These are phyloP conservation scores for Platichthys flesus DNA, from an alignment of 2,113 vertebrate species.

Conservation along the genomic window DNA sequence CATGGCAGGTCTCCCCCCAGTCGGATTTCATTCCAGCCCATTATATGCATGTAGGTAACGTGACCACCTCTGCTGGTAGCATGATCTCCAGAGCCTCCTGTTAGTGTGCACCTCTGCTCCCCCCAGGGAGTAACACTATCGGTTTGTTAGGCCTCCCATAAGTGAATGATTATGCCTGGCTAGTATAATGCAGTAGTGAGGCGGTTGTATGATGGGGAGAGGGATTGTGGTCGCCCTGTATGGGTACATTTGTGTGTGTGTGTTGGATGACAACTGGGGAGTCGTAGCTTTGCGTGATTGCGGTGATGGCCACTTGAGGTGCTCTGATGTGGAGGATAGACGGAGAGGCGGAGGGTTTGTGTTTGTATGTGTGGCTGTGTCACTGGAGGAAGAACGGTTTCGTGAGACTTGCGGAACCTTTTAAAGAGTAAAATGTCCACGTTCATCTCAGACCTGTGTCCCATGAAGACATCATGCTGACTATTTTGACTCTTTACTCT, in stretches of 20 bases:
- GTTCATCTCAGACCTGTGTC: constrained; percentile 2
- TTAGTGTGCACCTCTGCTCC: constrained; percentile 64
- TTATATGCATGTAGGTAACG: constrained; percentile 68
- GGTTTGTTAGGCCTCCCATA: constrained; percentile 65
- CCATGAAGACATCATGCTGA: neutral
- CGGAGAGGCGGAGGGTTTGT: constrained; percentile 37
- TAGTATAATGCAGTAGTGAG: constrained; percentile 49
- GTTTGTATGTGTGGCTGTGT: constrained; percentile 36
- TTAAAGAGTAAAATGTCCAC: constrained; percentile 31
- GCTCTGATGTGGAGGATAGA: constrained; percentile 46
- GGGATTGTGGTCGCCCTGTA: constrained; percentile 49
- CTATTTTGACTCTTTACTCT: neutral
- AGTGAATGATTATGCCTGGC: constrained; percentile 74
- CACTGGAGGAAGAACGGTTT: constrained; percentile 58
- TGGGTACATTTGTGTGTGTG: constrained; percentile 40
- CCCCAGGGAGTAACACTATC: constrained; percentile 72
- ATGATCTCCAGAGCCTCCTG: constrained; percentile 59
- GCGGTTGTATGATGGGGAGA: constrained; percentile 46
- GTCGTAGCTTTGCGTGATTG: constrained; percentile 36
- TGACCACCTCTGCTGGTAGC: constrained; percentile 59
- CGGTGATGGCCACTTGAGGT: constrained; percentile 34
- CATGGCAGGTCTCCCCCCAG: constrained; percentile 44
- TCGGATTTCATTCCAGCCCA: constrained; percentile 64
- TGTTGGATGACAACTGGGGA: constrained; percentile 51
- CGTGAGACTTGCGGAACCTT: constrained; percentile 44